Base-by-base conservation (phyloP, 2,113 vertebrate genomes). In the Amblyornis subalaris region DNA sequence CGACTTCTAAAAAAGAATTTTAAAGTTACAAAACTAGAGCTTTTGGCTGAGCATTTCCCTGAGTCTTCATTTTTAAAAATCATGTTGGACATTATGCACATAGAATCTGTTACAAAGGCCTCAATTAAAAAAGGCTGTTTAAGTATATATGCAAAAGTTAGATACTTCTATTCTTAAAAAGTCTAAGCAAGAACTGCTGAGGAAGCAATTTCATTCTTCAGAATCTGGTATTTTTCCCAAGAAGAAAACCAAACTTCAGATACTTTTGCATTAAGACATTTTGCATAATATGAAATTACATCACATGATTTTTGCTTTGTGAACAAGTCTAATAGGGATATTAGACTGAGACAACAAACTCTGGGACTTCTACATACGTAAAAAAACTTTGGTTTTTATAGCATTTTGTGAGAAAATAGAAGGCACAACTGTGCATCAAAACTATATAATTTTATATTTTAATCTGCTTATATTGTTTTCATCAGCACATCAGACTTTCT, bases 1-100 rank as follows among this genome's bases (percentile, higher is more conserved):
- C 8, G 22, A 79, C n/a, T 76, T 93, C 29, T 61, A 69, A 89
- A 85, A 11, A 33, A 78, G 10, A 79, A 69, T 60, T 78, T 76
- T 80, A 58, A 88, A 94, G 92, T 91, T 90, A 80, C 38, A 79
- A 95, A 94, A 96, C 82, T 83, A 96, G 60, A 72, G 78, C 40
- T 89, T 98, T 97, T 97, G 95, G 96, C 94, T 94, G 91, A 97
- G 42, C 77, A 92, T 88, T 95, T 98, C 98, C 98, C 97, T 98
- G 97, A 97, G 97, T 97, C 84, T 97, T 96, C 87, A 47, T 45
- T 86, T 96, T 96, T 75, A 62, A 62, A 96, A 94, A 93, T 91
- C 47, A 44, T 21, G 51, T 54, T 94, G 86, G 61, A 83, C 35
- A 26, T 85, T 28, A 62, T 5, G 48, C 88, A 90, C 70, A 67